phyloP scores from a whole-genome alignment of 1,140 invertebrate genomes.

The Fopius arisanus region DNA sequence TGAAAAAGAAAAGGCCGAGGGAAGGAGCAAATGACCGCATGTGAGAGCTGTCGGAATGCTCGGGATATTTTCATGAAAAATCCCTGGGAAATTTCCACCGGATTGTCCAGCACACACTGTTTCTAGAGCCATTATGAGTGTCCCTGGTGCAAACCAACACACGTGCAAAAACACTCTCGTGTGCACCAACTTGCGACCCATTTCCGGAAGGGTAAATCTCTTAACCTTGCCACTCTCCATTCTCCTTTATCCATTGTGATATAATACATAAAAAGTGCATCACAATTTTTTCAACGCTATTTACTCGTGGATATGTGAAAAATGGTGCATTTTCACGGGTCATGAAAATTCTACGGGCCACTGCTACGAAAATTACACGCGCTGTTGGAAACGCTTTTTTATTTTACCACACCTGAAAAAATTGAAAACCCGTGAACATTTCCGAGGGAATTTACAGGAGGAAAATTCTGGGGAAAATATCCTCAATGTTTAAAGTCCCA shows the following conservation, averaged over 20 bases:
- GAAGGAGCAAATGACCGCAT: not conserved
- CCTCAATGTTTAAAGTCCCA: too few relatives aligned
- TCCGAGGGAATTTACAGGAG: too few relatives aligned
- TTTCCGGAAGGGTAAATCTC: constrained; percentile 14
- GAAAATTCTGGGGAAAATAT: too few relatives aligned
- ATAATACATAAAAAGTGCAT: not conserved
- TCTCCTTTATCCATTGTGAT: not conserved
- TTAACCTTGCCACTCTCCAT: constrained; percentile 5
- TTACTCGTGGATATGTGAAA: too few relatives aligned
- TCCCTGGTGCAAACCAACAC: not conserved
- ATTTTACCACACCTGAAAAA: too few relatives aligned
- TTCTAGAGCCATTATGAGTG: constrained; percentile 3
- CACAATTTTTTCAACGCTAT: not conserved
- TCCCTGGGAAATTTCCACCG: not conserved
- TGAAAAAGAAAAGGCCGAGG: not conserved
- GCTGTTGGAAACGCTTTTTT: too few relatives aligned
- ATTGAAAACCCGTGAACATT: too few relatives aligned
- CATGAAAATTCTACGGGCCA: too few relatives aligned
- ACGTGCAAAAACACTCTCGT: not conserved
- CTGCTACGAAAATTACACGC: too few relatives aligned
- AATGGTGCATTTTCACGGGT: too few relatives aligned
- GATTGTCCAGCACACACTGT: constrained; percentile 4
- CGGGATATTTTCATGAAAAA: constrained; percentile 1
- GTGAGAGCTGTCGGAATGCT: not conserved
- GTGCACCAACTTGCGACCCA: constrained; percentile 10